These are phyloP conservation scores for Steinernema feltiae DNA, from an alignment of 1,140 invertebrate species.

Conservation along the genomic window DNA sequence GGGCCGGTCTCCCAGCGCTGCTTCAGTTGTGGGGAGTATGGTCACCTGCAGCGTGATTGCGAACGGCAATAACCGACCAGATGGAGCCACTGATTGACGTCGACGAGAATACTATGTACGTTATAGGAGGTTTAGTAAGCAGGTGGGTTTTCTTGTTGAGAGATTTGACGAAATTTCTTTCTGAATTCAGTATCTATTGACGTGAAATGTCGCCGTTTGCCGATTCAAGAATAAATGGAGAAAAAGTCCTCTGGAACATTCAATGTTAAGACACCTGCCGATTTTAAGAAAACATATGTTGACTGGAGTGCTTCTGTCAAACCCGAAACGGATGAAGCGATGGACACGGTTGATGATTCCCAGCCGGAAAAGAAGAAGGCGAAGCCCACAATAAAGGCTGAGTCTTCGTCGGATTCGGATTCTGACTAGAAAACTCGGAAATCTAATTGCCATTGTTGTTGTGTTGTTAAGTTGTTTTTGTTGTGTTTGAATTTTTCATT, in stretches of 20 bases:
- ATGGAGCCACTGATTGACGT: neutral
- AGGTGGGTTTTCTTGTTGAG: neutral
- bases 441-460: neutral
- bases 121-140: neutral
- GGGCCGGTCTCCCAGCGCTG: no score
- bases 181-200: neutral
- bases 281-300: conserved; percentile 68
- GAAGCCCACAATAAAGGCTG: neutral
- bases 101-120: neutral
- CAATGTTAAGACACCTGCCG: conserved; percentile 87
- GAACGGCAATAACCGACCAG: no score
- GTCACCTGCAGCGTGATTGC: no score
- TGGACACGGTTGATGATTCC: conserved; percentile 27
- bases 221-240: neutral
- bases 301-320: conserved; percentile 51
- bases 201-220: neutral
- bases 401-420: neutral
- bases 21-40: no score
- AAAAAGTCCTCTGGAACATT: neutral
- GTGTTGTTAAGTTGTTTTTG: neutral
- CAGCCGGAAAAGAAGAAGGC: conserved; percentile 22
- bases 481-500: neutral
- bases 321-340: conserved; percentile 20
- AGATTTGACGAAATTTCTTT: neutral
- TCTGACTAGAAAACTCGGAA: neutral